These are phyloP conservation scores for Tenebrosternarchus preto DNA, from an alignment of 2,113 vertebrate species.

Conservation along the genomic window DNA sequence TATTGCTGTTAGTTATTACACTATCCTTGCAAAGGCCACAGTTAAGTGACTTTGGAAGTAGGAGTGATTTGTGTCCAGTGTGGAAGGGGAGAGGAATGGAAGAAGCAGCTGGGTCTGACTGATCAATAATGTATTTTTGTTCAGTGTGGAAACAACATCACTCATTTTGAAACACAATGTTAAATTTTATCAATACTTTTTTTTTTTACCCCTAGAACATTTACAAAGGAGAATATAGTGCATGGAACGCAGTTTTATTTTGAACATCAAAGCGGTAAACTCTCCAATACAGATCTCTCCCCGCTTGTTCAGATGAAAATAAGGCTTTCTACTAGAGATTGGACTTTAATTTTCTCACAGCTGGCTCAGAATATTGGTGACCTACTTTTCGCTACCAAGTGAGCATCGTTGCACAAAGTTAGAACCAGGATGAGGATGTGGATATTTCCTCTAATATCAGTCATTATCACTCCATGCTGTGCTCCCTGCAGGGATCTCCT, in stretches of 20 bases:
- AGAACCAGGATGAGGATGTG: conserved; percentile 5
- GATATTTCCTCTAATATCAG: background rate
- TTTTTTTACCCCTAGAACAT: conserved; percentile 47
- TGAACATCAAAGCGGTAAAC: conserved; percentile 59
- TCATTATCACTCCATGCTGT: background rate
- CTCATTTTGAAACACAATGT: conserved; percentile 67
- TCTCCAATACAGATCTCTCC: background rate
- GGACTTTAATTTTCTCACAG: conserved; percentile 40
- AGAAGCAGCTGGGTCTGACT: conserved; percentile 64
- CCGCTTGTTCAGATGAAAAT: background rate
- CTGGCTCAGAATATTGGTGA: conserved; percentile 18
- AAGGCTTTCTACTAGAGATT: conserved; percentile 27
- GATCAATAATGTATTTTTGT: conserved; percentile 79
- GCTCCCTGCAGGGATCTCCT: background rate
- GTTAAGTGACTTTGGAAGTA: conserved; percentile 63
- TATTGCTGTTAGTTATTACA: conserved; percentile 53
- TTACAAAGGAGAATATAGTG: conserved; percentile 28
- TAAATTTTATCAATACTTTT: conserved; percentile 66
- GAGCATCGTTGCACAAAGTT: conserved; percentile 20
- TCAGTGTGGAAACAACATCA: conserved; percentile 66
- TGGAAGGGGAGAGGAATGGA: conserved; percentile 67
- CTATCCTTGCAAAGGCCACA: conserved; percentile 64
- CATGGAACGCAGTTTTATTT: conserved; percentile 70
- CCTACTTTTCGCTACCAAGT: conserved; percentile 18
- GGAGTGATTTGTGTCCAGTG: conserved; percentile 74